Evolutionary conservation across 2,113 vertebrate genomes (phyloP), one percentile per base, ranked within the genome.

Genomic region (Microcebus lehilahytsara): DNA sequence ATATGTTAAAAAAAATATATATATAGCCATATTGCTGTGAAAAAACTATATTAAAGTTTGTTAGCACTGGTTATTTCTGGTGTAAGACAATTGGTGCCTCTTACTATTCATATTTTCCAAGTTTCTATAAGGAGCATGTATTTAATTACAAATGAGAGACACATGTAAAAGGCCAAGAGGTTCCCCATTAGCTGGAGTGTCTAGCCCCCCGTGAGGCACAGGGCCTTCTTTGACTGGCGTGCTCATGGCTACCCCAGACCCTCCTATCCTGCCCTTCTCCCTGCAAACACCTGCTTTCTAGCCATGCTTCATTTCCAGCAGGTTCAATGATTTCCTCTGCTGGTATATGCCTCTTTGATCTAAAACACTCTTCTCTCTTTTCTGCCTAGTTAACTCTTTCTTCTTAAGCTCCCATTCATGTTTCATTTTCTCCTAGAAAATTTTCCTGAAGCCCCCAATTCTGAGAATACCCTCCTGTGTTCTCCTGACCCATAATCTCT

Each of bases 221-320:
- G n/a, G 46, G 12, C 46, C 46, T 16, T 12, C 9, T 6, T 0
- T 10, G 37, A 79, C 25, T 11, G 62, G 9, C 19, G 1, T 49
- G 53, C 42, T 40, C 10, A 25, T 42, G 11, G 1, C 34, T 81
- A 25, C 32, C 40, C 14, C 58, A 75, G 62, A 30, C 37, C 51
- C 12, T 27, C 19, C 62, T 32, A 13, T 16, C 13, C 49, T 2
- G 0, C 17, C 13, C 37, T 1, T 0, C 17, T 5, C 69, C 56
- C 19, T 7, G 14, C 71, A 34, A 9, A 51, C 13, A 66, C 60
- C 32, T 78, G 13, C 13, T 49, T 40, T 77, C 62, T 2, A 37
- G 71, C 5, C 85, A 77, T 1, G 0, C 25, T 23, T 60, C 37
- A 60, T 51, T 71, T 78, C 80, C 4, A 83, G 22, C 34, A 49